Conservation (phyloP, 2,888 invertebrate species). For the Brachyopa scutellaris region DNA sequence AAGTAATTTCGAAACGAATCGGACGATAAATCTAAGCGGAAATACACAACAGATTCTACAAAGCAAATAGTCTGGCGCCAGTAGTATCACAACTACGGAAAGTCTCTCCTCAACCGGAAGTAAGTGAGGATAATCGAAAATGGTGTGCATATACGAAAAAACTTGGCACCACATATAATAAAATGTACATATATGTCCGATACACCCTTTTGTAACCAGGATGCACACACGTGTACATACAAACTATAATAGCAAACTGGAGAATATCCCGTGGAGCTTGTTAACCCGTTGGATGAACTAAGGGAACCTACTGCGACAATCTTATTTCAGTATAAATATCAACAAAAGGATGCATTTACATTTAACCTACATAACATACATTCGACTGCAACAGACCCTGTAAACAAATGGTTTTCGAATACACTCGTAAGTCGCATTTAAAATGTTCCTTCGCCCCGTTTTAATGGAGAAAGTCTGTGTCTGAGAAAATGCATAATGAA, state of each 20-base stretch:
- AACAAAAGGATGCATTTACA: too few relatives aligned
- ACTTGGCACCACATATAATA: too few relatives aligned
- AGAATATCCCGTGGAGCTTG: background rate
- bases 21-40: too few relatives aligned
- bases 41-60: background rate
- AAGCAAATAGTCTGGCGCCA: slow-evolving; percentile 3
- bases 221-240: background rate
- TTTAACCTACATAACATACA: slow-evolving; percentile 16
- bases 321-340: background rate
- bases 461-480: background rate
- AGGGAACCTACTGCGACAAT: slow-evolving; percentile 5
- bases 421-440: too few relatives aligned
- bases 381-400: too few relatives aligned
- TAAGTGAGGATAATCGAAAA: background rate
- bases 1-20: too few relatives aligned
- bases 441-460: background rate
- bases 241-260: background rate
- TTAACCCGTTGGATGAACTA: background rate
- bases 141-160: background rate
- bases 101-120: background rate
- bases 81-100: background rate
- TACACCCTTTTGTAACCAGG: too few relatives aligned
- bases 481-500: too few relatives aligned
- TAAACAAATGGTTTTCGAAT: too few relatives aligned
- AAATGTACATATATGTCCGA: too few relatives aligned